These are phyloP conservation scores for Ligdia adustata DNA, from an alignment of 2,888 invertebrate genomes.

Conservation along the genomic window DNA sequence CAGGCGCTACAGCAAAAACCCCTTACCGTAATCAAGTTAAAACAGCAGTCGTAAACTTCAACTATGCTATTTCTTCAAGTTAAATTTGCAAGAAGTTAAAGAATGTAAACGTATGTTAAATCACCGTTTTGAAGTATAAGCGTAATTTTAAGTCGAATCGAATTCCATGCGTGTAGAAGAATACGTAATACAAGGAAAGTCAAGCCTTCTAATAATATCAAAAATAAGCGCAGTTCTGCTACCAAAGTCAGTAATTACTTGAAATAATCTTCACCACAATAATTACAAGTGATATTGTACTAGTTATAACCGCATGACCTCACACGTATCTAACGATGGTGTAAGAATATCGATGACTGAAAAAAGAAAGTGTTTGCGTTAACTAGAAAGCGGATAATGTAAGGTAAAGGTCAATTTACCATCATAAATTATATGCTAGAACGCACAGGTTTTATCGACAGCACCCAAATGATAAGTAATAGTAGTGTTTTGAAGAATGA, in stretches of 20 bases:
- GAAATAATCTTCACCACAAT: background rate
- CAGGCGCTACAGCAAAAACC: background rate
- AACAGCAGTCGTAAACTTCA: too few relatives aligned
- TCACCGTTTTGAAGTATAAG: too few relatives aligned
- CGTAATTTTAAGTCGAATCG: too few relatives aligned
- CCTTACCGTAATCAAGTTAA: background rate
- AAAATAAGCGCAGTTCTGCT: background rate
- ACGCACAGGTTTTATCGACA: background rate
- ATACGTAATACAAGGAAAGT: too few relatives aligned
- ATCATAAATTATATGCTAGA: constrained; percentile 5
- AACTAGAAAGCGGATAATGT: constrained; percentile 25
- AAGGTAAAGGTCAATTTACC: constrained; percentile 2
- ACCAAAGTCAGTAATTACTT: constrained; percentile 2
- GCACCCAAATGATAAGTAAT: background rate
- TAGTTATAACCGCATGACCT: constrained; percentile 31
- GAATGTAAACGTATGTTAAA: too few relatives aligned
- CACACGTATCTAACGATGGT: constrained; percentile 1
- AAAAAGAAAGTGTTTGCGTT: constrained; percentile 28
- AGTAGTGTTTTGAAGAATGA: too few relatives aligned
- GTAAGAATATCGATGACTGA: constrained; percentile 20
- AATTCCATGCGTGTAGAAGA: too few relatives aligned
- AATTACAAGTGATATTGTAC: too few relatives aligned
- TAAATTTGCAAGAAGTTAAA: too few relatives aligned
- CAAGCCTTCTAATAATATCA: too few relatives aligned
- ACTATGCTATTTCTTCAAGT: too few relatives aligned